phyloP scores from a whole-genome alignment of 1,140 invertebrate species.

The Latrodectus geometricus region DNA sequence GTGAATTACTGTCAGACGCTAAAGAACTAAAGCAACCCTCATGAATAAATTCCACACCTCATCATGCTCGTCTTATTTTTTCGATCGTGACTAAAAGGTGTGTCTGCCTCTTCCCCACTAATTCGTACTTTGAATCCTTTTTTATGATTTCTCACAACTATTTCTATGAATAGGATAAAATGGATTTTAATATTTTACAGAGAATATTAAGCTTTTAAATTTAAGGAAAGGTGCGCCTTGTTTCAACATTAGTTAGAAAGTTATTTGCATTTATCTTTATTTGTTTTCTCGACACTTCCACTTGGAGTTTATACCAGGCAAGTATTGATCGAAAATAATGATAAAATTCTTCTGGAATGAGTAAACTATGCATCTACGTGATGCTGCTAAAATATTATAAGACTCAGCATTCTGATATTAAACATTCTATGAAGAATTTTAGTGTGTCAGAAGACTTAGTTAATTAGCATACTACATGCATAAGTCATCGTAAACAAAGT shows the following conservation, averaged over 20 bases:
- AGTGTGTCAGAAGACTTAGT: too few relatives aligned
- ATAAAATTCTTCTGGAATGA: too few relatives aligned
- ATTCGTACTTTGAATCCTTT: conserved; percentile 10
- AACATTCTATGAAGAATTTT: too few relatives aligned
- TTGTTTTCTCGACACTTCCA: too few relatives aligned
- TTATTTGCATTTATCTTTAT: too few relatives aligned
- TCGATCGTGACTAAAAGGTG: conserved; percentile 21
- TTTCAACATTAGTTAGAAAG: too few relatives aligned
- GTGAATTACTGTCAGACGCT: background rate
- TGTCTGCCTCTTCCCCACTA: background rate
- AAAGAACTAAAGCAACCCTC: background rate
- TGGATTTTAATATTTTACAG: conserved; percentile 35
- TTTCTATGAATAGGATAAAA: conserved; percentile 12
- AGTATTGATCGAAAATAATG: too few relatives aligned
- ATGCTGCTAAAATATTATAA: too few relatives aligned
- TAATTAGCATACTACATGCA: background rate
- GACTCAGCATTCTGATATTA: too few relatives aligned
- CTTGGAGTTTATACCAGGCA: too few relatives aligned
- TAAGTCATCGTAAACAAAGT: background rate
- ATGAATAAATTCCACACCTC: background rate
- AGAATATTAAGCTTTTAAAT: conserved; percentile 27
- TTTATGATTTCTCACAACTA: conserved; percentile 9
- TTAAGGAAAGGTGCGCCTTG: background rate
- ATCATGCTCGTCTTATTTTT: background rate
- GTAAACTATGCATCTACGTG: too few relatives aligned